Evolutionary conservation across 1,140 invertebrate species (phyloP).

Genomic region (Hycleus cichorii): DNA sequence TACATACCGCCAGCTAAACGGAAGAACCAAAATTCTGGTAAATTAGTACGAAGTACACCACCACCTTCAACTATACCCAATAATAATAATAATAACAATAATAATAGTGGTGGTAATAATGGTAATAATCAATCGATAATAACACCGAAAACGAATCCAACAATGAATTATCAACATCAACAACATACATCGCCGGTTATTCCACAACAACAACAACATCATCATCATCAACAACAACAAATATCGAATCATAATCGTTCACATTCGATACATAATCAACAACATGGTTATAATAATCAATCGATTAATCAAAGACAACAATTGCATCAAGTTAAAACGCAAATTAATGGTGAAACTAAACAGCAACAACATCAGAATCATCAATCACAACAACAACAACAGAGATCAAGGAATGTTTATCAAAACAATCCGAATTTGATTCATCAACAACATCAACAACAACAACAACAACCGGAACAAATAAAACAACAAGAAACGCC

Average conservation of each 20-base stretch:
- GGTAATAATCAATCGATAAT: conserved; percentile 26
- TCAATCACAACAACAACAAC: not conserved
- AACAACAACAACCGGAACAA: conserved; percentile 8
- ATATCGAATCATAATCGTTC: not conserved
- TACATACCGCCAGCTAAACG: conserved; percentile 71
- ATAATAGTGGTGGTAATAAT: conserved; percentile 1
- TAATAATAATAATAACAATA: not conserved
- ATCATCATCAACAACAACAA: not conserved
- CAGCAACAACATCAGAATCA: not conserved
- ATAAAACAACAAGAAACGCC: conserved; percentile 24
- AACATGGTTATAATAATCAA: not conserved
- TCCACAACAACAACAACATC: too few species aligned
- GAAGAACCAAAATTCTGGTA: conserved; percentile 54
- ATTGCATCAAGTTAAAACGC: not conserved
- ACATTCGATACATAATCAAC: not conserved
- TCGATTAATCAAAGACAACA: not conserved
- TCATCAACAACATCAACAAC: conserved; percentile 1
- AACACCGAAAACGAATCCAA: conserved; percentile 26
- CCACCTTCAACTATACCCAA: conserved; percentile 29
- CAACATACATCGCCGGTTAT: not conserved
- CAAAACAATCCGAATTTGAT: not conserved
- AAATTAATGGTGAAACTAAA: not conserved
- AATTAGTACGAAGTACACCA: conserved; percentile 50
- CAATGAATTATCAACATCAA: not conserved
- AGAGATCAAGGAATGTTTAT: not conserved